phyloP scores from a whole-genome alignment of 1,140 invertebrate species.

The Steinernema khuongi region DNA sequence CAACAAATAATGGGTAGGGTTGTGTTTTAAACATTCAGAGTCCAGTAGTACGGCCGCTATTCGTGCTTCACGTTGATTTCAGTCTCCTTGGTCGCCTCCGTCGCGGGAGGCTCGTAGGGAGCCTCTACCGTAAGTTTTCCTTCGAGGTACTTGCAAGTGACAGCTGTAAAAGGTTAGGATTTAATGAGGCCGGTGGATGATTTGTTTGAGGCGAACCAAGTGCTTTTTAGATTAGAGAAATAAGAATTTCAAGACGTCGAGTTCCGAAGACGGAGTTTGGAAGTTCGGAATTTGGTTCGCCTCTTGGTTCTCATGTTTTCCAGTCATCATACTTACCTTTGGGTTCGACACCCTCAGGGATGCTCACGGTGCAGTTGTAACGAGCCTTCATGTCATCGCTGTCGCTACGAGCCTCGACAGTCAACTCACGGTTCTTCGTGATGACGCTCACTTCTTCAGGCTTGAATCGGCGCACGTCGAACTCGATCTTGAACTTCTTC shows the following conservation, averaged over 20 bases:
- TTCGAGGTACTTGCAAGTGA: background rate
- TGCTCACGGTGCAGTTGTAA: slow-evolving; percentile 37
- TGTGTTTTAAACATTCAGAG: too few relatives aligned
- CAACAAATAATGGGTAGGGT: too few relatives aligned
- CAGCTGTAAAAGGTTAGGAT: too few relatives aligned
- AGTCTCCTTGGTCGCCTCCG: background rate
- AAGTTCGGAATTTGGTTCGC: too few relatives aligned
- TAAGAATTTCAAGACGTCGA: background rate
- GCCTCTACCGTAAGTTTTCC: background rate
- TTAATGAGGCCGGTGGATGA: too few relatives aligned
- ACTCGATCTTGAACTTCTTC: slow-evolving; percentile 45
- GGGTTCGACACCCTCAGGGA: slow-evolving; percentile 41
- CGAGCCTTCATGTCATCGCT: slow-evolving; percentile 45
- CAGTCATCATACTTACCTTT: slow-evolving; percentile 27
- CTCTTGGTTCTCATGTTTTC: too few relatives aligned
- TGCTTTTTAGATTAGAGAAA: too few relatives aligned
- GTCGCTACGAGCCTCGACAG: slow-evolving; percentile 32
- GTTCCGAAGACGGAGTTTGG: background rate
- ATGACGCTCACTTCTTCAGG: slow-evolving; percentile 34
- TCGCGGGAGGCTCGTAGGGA: background rate
- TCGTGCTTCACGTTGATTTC: background rate
- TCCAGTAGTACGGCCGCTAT: too few relatives aligned
- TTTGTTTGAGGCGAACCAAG: too few relatives aligned
- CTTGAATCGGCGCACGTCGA: slow-evolving; percentile 45
- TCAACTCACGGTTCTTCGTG: slow-evolving; percentile 37